Base-by-base conservation (phyloP, 2,113 vertebrate species). In the Peromyscus polionotus region DNA sequence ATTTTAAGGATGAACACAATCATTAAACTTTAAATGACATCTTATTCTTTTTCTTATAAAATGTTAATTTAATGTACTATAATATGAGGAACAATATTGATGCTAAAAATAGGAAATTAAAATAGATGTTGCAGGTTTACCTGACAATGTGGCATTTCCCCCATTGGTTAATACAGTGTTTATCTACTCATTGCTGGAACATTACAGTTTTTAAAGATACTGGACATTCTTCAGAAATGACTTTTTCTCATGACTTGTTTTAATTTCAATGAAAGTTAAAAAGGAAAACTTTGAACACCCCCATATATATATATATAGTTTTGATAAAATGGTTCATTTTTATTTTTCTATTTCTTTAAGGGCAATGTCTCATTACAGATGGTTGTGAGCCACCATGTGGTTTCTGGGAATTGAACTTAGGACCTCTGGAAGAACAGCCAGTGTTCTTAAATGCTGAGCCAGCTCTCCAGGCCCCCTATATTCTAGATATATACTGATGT, bases 11-110 rank as follows among this genome's bases (percentile, higher is more conserved):
- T 75, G 33, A 88, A 17, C 65, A 24, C 19, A 88, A 83, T 88
- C 61, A n/a, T 84, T 9, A 94, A 91, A 65, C 11, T 57, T 77
- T 88, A 88, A 87, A 51, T 31, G 26, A 36, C 7, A 39, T 91
- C 61, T 93, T 88, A 88, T 75, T 96, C n/a, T 79, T 54, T 26
- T 80, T 65, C 76, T 63, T 93, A 68, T 19, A 77, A 91, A 67
- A 90, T 68, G 39, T 7, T 84, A 79, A 45, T 91, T 95, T 86
- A 85, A 88, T 70, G 42, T 22, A 63, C 2, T 80, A 17, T 45
- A 63, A 76, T 42, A 54, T 77, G 24, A 92, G 39, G 75, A 90
- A 84, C 6, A 45, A 36, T 73, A 80, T 79, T 93, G 39, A 45
- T 68, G 16, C 70, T 39, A 88, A 26, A 36, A 2, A 61, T 14